A percentile compares a stretch with the other conserved stretches of the same genome.
Conservation (phyloP, 2,888 invertebrate genomes). For the Spodoptera picta region DNA sequence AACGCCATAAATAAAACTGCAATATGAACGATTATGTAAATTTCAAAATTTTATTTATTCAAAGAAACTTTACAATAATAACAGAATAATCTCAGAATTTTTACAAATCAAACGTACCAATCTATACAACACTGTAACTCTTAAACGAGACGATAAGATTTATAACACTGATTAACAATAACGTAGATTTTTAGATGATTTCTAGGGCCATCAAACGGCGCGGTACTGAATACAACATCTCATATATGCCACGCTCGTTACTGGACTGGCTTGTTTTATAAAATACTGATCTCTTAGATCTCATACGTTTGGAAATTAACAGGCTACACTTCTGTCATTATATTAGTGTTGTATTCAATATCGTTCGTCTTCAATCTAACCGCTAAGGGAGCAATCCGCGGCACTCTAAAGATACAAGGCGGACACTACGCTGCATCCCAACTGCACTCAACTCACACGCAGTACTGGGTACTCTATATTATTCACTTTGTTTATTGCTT, state of each 20-base stretch:
- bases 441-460: constrained; percentile 67
- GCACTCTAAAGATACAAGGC: constrained; percentile 84
- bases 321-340: constrained; percentile 1
- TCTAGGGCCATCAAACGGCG: constrained; percentile 81
- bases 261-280: constrained; percentile 1
- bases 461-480: constrained; percentile 20
- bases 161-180: constrained; percentile 88
- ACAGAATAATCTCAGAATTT: constrained; percentile 86
- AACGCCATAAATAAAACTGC: constrained; percentile 73
- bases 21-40: constrained; percentile 86
- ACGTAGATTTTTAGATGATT: constrained; percentile 81
- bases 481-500: constrained; percentile 33
- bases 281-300: constrained; percentile 1
- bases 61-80: constrained; percentile 87
- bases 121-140: constrained; percentile 88
- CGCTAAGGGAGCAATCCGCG: constrained; percentile 83
- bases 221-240: constrained; percentile 76
- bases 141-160: constrained; percentile 88
- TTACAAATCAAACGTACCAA: constrained; percentile 85
- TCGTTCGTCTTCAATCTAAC: constrained; percentile 77
- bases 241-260: constrained; percentile 13
- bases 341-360: constrained; percentile 74
- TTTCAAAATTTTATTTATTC: constrained; percentile 87
- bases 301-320: constrained; percentile 3
- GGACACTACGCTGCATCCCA: constrained; percentile 80